Evolutionary conservation across 2,888 invertebrate species (phyloP).

Genomic region (Pomacea canaliculata): DNA sequence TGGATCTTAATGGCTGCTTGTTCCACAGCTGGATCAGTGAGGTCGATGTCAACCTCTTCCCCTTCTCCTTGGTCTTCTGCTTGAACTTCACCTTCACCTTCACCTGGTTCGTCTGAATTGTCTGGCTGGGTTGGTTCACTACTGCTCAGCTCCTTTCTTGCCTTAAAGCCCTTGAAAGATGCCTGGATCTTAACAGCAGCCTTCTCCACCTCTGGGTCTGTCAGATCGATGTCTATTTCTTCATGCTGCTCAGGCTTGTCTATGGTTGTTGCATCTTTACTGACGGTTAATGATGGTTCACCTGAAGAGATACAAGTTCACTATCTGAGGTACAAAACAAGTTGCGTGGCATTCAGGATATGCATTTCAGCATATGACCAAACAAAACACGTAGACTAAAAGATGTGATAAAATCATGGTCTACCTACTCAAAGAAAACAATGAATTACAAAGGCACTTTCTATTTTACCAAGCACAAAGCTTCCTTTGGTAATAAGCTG

Average conservation of each 20-base stretch:
- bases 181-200: conserved; percentile 67
- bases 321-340: too few relatives aligned
- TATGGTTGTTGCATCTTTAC: not conserved
- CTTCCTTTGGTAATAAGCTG: too few relatives aligned
- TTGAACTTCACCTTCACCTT: not conserved
- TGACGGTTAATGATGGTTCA: too few relatives aligned
- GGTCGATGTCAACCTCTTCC: not conserved
- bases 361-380: too few relatives aligned
- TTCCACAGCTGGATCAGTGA: not conserved
- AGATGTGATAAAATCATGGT: too few relatives aligned
- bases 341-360: too few relatives aligned
- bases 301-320: too few relatives aligned
- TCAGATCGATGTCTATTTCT: conserved; percentile 53
- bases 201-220: conserved; percentile 62
- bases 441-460: too few relatives aligned
- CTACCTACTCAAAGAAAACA: too few relatives aligned
- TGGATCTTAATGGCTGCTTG: not conserved
- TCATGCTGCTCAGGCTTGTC: not conserved
- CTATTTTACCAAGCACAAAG: too few relatives aligned
- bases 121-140: not conserved
- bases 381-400: too few relatives aligned
- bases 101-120: not conserved
- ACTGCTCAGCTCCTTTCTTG: conserved; percentile 42
- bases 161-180: conserved; percentile 58
- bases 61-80: not conserved